A percentile compares a stretch with the other conserved stretches of the same genome.
phyloP scores from a whole-genome alignment of 1,140 invertebrate species.

The Pararge aegeria region DNA sequence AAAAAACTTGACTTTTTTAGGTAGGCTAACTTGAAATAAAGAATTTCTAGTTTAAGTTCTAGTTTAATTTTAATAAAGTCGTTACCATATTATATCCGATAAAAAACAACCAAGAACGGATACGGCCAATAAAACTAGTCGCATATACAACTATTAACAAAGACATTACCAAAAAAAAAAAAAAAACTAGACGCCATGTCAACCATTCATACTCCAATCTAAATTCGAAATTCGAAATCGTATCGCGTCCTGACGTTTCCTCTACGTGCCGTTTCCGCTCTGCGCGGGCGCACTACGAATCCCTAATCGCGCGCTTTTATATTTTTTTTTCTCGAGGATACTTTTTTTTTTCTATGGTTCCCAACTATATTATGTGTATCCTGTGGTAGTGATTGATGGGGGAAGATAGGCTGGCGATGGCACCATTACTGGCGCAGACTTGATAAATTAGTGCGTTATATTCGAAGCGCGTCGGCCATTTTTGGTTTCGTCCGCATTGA shows the following conservation, averaged over 20 bases:
- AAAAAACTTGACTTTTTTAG: too few species aligned
- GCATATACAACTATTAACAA: slow-evolving; percentile 45
- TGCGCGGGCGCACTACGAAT: slow-evolving; percentile 64
- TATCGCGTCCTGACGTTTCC: slow-evolving; percentile 76
- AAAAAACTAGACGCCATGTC: slow-evolving; percentile 59
- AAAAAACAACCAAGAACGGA: not conserved
- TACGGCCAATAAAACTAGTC: slow-evolving; percentile 31
- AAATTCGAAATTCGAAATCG: slow-evolving; percentile 76
- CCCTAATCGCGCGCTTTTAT: slow-evolving; percentile 68
- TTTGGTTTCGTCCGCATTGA: slow-evolving; percentile 8
- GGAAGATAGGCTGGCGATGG: slow-evolving; percentile 47
- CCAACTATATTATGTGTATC: slow-evolving; percentile 57
- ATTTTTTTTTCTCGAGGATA: slow-evolving; percentile 50
- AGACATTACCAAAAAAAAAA: slow-evolving; percentile 46
- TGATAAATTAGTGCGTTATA: slow-evolving; percentile 63
- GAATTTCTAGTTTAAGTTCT: too few species aligned
- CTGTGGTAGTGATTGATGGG: slow-evolving; percentile 71
- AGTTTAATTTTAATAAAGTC: too few species aligned
- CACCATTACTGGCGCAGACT: slow-evolving; percentile 38
- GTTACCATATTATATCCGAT: not conserved
- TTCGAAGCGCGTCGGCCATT: slow-evolving; percentile 38
- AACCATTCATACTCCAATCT: slow-evolving; percentile 58
- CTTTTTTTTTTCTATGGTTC: slow-evolving; percentile 50
- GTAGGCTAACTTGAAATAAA: too few species aligned
- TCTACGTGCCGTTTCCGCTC: slow-evolving; percentile 75